phyloP scores from a whole-genome alignment of 2,113 vertebrate species.

The Microcebus ravelobensis region DNA sequence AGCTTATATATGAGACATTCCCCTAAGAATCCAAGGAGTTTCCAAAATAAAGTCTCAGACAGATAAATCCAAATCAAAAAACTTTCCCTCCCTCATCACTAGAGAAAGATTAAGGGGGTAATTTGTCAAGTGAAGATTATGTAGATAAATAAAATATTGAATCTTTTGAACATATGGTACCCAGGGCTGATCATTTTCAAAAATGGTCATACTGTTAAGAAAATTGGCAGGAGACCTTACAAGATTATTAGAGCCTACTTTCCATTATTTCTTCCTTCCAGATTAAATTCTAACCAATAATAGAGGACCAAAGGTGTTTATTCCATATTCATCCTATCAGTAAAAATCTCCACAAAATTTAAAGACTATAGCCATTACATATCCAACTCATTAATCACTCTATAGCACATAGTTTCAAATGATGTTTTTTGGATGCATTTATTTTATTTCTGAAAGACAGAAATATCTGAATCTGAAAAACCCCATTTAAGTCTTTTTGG shows the following conservation, averaged over 20 bases:
- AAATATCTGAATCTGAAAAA: slow-evolving; percentile 47
- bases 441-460: slow-evolving; percentile 55
- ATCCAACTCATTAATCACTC: slow-evolving; percentile 33
- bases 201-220: slow-evolving; percentile 30
- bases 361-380: not conserved
- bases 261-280: not conserved
- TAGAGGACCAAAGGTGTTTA: not conserved
- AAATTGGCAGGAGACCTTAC: slow-evolving; percentile 19
- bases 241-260: slow-evolving; percentile 22
- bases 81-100: not conserved
- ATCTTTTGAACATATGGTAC: slow-evolving; percentile 20
- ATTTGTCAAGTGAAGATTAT: slow-evolving; percentile 7
- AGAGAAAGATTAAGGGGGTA: not conserved
- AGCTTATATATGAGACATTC: not conserved
- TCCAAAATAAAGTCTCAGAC: not conserved
- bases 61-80: slow-evolving; percentile 10
- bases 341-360: slow-evolving; percentile 48
- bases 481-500: not conserved
- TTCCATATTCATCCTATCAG: not conserved
- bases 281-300: not conserved
- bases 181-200: not conserved
- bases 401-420: not conserved
- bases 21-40: not conserved
- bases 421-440: not conserved
- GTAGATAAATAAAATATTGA: slow-evolving; percentile 32